Percentiles rank a stretch among this genome's conserved stretches.
Conservation (phyloP, 1,140 invertebrate species). For the Ptiloglossa arizonensis region DNA sequence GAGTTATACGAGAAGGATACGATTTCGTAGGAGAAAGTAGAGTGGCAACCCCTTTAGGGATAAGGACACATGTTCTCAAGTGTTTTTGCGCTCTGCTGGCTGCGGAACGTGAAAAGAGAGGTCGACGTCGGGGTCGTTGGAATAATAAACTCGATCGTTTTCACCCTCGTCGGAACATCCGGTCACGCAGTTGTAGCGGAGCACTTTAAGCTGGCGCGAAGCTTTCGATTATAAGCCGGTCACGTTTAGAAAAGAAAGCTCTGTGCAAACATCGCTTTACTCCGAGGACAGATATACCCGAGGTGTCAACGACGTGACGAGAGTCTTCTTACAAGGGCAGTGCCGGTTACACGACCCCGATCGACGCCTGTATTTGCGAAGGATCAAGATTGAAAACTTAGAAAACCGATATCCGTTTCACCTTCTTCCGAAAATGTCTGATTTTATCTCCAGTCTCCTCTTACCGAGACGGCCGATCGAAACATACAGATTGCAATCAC, state of each 20-base stretch:
- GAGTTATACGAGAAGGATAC: constrained; percentile 30
- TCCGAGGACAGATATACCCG: constrained; percentile 51
- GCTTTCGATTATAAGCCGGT: constrained; percentile 62
- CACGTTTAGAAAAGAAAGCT: constrained; percentile 68
- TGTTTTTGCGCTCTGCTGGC: constrained; percentile 46
- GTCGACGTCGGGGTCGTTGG: constrained; percentile 40
- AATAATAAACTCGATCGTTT: constrained; percentile 66
- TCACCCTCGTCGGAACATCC: constrained; percentile 41
- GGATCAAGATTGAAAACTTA: constrained; percentile 57
- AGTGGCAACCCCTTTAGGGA: constrained; percentile 16
- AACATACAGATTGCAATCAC: too few relatives aligned
- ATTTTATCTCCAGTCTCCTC: not conserved
- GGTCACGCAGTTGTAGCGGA: constrained; percentile 24
- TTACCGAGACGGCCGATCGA: not conserved
- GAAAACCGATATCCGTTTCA: constrained; percentile 12
- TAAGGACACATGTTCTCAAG: constrained; percentile 33
- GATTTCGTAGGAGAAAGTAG: constrained; percentile 26
- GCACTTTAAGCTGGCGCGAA: constrained; percentile 32
- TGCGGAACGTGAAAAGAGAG: not conserved
- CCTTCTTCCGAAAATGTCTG: not conserved
- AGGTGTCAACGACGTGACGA: constrained; percentile 63
- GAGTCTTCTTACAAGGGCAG: constrained; percentile 35
- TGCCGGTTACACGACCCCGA: constrained; percentile 23
- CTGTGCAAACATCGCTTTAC: constrained; percentile 51
- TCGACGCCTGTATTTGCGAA: constrained; percentile 44